phyloP scores from a whole-genome alignment of 2,113 vertebrate genomes.

The Scopus umbretta region DNA sequence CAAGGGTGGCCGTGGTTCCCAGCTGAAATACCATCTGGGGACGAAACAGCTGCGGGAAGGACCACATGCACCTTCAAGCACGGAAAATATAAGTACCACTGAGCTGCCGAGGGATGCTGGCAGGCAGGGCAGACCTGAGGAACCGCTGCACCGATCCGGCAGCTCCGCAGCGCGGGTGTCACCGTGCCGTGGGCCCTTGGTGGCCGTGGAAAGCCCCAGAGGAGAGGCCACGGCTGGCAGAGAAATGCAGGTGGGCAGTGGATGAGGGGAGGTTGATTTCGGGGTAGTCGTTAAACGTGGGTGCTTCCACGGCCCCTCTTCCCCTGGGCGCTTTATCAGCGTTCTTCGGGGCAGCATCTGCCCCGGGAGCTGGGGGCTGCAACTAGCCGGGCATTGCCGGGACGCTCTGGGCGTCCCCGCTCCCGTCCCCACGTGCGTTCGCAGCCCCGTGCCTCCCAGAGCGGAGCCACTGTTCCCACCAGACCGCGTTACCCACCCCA shows the following conservation, averaged over 20 bases:
- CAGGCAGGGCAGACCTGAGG: background rate
- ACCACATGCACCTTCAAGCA: background rate
- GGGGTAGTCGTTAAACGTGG: background rate
- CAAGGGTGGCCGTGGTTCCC: rapidly evolving
- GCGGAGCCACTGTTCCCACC: background rate
- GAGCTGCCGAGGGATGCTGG: background rate
- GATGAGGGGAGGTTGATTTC: background rate
- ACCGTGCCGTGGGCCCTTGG: background rate
- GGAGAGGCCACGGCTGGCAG: background rate
- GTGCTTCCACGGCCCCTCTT: background rate
- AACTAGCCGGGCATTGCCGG: rapidly evolving
- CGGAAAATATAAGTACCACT: rapidly evolving
- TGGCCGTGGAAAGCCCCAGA: background rate
- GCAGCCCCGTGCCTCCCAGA: background rate
- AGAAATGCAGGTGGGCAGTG: background rate
- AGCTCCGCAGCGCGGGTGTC: rapidly evolving
- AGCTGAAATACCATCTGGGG: background rate
- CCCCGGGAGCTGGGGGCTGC: rapidly evolving
- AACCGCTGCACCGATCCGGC: rapidly evolving
- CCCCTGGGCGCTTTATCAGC: background rate
- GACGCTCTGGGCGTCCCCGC: background rate
- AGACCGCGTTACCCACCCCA: background rate
- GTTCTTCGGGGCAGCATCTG: background rate
- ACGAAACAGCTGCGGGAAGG: background rate
- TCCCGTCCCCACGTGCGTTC: background rate